Conservation (phyloP, 2,888 invertebrate genomes). For the Zelleria hepariella region DNA sequence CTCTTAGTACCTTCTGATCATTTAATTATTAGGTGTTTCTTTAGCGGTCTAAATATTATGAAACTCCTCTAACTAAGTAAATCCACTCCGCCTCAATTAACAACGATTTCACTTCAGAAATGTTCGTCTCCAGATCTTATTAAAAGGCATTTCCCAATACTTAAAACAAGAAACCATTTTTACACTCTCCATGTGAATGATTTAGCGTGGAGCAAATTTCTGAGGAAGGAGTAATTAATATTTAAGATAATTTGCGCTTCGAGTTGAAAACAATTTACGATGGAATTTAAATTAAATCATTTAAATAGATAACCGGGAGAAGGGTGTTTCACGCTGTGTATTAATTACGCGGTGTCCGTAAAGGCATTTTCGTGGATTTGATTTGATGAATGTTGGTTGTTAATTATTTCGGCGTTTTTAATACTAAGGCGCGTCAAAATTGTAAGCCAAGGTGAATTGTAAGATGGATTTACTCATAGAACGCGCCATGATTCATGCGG, state of each 20-base stretch:
- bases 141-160: not conserved
- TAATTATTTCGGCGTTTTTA: not conserved
- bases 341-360: not conserved
- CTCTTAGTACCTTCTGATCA: too few relatives aligned
- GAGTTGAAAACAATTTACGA: conserved; percentile 1
- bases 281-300: conserved; percentile 2
- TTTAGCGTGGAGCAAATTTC: not conserved
- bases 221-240: not conserved
- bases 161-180: not conserved
- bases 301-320: not conserved
- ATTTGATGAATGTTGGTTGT: not conserved
- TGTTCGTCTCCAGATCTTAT: too few relatives aligned
- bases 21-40: too few relatives aligned
- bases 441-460: too few relatives aligned
- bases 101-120: not conserved
- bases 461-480: too few relatives aligned
- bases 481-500: too few relatives aligned
- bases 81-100: too few relatives aligned
- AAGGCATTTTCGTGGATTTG: not conserved
- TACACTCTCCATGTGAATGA: not conserved
- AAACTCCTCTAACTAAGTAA: too few relatives aligned
- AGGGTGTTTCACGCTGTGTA: not conserved
- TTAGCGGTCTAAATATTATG: too few relatives aligned
- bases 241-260: not conserved
- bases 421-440: not conserved